Conservation (phyloP, 1,140 invertebrate genomes). For the Bombus sylvicola region DNA sequence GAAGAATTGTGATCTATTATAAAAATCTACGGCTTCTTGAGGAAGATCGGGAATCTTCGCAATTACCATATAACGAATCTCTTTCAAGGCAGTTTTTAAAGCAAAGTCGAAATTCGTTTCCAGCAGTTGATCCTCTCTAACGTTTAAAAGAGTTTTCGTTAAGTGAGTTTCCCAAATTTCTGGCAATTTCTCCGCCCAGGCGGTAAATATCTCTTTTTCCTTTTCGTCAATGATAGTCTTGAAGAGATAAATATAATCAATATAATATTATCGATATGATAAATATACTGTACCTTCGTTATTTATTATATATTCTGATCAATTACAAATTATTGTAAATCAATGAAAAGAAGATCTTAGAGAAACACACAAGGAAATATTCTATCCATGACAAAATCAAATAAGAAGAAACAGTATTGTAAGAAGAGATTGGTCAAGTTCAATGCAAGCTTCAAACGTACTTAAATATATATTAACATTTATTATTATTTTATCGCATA, state of each 20-base stretch:
- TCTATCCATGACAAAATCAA: neutral
- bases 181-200: constrained; percentile 69
- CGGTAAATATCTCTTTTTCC: constrained; percentile 68
- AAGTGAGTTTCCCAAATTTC: constrained; percentile 62
- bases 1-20: constrained; percentile 65
- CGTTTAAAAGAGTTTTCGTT: constrained; percentile 63
- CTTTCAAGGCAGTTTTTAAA: constrained; percentile 81
- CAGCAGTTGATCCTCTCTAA: constrained; percentile 58
- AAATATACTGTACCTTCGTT: no score
- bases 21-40: constrained; percentile 84
- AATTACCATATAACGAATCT: constrained; percentile 86
- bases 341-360: no score
- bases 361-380: neutral
- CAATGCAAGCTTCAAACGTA: neutral
- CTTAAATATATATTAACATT: neutral
- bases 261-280: neutral
- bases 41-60: constrained; percentile 84
- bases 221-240: constrained; percentile 63
- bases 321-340: no score
- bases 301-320: no score
- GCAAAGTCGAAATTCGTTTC: constrained; percentile 71
- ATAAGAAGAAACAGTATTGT: neutral
- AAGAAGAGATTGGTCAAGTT: neutral
- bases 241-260: neutral
- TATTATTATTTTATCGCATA: neutral